These are phyloP conservation scores for Anabacerthia variegaticeps DNA, from an alignment of 2,797 vertebrate genomes.

Conservation along the genomic window DNA sequence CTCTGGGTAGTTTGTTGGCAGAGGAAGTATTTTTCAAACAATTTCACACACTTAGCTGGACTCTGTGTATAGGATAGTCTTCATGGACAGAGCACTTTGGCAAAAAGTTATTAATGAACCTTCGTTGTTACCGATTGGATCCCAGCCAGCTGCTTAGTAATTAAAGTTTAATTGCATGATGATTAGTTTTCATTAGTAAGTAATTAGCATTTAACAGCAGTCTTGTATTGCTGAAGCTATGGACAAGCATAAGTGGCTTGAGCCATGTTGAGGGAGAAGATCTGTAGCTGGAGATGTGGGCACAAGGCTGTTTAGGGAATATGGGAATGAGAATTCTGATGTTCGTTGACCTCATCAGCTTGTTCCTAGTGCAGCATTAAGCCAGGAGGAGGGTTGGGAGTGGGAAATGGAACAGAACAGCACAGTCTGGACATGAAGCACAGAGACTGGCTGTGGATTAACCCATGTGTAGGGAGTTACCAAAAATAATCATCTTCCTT, in stretches of 20 bases:
- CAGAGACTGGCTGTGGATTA: not conserved
- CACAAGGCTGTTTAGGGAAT: not conserved
- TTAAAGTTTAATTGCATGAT: conserved; percentile 68
- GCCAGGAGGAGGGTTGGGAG: not conserved
- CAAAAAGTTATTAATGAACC: conserved; percentile 54
- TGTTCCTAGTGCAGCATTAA: not conserved
- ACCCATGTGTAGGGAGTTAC: not conserved
- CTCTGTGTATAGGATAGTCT: not conserved
- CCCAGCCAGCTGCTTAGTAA: conserved; percentile 54
- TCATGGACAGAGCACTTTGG: not conserved
- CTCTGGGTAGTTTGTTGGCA: not conserved
- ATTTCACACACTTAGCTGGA: not conserved
- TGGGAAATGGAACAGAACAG: not conserved
- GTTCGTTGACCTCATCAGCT: not conserved
- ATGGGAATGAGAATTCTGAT: not conserved
- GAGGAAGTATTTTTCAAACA: not conserved
- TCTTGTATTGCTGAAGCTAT: conserved; percentile 12
- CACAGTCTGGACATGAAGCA: not conserved
- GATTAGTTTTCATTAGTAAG: conserved; percentile 70
- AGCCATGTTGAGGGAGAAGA: not conserved
- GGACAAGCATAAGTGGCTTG: not conserved
- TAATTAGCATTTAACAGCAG: conserved; percentile 57
- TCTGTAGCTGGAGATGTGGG: not conserved
- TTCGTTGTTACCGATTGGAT: conserved; percentile 51
- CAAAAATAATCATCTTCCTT: not conserved